phyloP scores from a whole-genome alignment of 37 sponge, comb jelly and placozoan genomes.

The Dysidea cf. avara region DNA sequence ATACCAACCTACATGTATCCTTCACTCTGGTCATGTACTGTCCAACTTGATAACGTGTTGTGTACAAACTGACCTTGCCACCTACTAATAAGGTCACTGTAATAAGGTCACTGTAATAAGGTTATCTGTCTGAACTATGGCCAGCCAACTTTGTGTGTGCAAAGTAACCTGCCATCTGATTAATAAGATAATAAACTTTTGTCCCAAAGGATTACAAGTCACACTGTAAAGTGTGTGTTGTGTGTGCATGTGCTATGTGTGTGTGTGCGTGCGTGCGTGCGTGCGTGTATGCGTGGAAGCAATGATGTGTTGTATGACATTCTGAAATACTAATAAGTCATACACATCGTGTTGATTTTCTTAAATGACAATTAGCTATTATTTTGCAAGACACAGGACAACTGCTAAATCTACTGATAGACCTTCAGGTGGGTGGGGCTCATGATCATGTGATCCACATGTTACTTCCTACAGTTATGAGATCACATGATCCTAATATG shows the following conservation, averaged over 20 bases:
- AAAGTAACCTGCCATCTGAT: too few species aligned
- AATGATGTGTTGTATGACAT: too few species aligned
- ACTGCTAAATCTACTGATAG: background rate
- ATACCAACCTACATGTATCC: slow-evolving; percentile 79
- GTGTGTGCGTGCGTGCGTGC: too few species aligned
- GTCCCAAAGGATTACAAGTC: too few species aligned
- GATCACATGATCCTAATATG: background rate
- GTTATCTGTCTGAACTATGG: background rate
- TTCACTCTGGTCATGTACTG: background rate
- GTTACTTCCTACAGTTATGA: background rate
- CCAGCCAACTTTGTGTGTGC: too few species aligned
- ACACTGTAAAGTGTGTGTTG: too few species aligned
- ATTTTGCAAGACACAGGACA: slow-evolving; percentile 7
- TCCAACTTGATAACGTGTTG: background rate
- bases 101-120: background rate
- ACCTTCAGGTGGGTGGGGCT: background rate
- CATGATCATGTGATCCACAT: background rate
- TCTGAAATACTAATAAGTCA: too few species aligned
- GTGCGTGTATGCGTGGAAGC: too few species aligned
- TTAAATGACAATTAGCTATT: slow-evolving; percentile 20
- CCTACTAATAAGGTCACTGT: background rate
- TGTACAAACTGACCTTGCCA: background rate
- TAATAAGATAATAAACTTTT: too few species aligned
- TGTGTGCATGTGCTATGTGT: too few species aligned
- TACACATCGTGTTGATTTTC: too few species aligned